Evolutionary conservation across 2,888 invertebrate species (phyloP), one percentile per base, ranked within the genome.

Genomic region (Hirudinaria manillensis): DNA sequence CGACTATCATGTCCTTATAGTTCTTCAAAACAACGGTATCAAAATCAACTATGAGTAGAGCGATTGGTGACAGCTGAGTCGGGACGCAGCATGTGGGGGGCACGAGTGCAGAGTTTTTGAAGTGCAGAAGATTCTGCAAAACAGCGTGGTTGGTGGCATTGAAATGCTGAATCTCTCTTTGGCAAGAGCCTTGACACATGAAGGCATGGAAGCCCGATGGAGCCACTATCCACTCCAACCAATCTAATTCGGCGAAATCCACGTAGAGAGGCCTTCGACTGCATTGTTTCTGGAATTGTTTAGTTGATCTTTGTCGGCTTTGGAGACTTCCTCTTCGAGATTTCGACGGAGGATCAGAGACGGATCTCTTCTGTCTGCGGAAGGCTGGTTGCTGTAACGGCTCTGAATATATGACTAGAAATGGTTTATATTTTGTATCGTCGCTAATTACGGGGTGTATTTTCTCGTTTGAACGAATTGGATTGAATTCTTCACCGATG

Each of bases 141-240:
- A 98, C 95, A 80, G 98, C 99, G 87, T 99, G 99, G 86, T 99
- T 99, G 75, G 98, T 97, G 80, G 96, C 92, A 87, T 99, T 99
- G 86, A 96, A 94, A 81, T 94, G 93, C 75, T 94, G 90, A 82
- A 98, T 88, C 53, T 97, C 97, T 85, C 93, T 97, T 67, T 92
- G 91, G 86, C 99, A 99, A 84, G 93, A 93, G 29, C 99, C 99
- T 82, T 92, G 91, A 87, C 99, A 99, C 87, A 93, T 95, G 87
- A 90, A 96, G 10, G 99, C 98, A 84, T 96, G 93, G 87, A 96
- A 97, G 76, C 95, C 95, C 66, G 92, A 92, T 70, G 97, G 97
- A 75, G 97, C 96, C 72, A 97, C 94, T 84, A 98, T 96, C 97
- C 98, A 99, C 87, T 96, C 94, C 86, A 92, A 92, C 98, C 98